Evolutionary conservation across 1,140 invertebrate genomes (phyloP).

Genomic region (Wiebesia pumilae): DNA sequence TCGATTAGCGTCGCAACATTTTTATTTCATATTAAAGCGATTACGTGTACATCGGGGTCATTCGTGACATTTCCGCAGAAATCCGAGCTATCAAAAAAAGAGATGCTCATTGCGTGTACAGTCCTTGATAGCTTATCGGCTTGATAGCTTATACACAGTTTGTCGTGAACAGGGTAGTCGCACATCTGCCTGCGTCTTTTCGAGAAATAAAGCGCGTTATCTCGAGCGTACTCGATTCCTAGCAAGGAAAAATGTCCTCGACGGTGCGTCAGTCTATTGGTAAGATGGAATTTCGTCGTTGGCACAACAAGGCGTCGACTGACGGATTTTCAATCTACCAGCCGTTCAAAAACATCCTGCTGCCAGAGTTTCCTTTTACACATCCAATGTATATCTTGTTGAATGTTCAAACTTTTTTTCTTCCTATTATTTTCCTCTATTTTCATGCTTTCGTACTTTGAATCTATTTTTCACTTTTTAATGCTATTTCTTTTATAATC

Average conservation of each 20-base stretch:
- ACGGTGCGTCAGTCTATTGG: neutral
- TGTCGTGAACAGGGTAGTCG: neutral
- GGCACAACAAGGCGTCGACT: constrained; percentile 36
- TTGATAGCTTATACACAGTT: neutral
- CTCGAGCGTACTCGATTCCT: constrained; percentile 5
- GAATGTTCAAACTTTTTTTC: neutral
- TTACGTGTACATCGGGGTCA: neutral
- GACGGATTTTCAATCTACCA: constrained; percentile 49
- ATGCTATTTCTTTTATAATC: neutral
- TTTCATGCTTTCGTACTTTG: neutral
- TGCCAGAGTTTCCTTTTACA: constrained; percentile 29
- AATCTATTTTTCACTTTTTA: neutral
- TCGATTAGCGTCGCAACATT: too few species aligned
- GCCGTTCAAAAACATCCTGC: constrained; percentile 39
- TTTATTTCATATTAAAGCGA: neutral
- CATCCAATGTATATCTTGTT: constrained; percentile 1
- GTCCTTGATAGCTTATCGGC: constrained; percentile 23
- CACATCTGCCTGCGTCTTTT: constrained; percentile 23
- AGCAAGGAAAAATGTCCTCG: neutral
- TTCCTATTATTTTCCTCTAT: neutral
- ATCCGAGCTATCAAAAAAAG: neutral
- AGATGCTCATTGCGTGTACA: neutral
- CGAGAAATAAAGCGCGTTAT: neutral
- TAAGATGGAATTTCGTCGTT: too few species aligned
- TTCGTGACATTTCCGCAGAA: too few species aligned